Conservation (phyloP, 1,140 invertebrate genomes). For the Aradophagus sp. region DNA sequence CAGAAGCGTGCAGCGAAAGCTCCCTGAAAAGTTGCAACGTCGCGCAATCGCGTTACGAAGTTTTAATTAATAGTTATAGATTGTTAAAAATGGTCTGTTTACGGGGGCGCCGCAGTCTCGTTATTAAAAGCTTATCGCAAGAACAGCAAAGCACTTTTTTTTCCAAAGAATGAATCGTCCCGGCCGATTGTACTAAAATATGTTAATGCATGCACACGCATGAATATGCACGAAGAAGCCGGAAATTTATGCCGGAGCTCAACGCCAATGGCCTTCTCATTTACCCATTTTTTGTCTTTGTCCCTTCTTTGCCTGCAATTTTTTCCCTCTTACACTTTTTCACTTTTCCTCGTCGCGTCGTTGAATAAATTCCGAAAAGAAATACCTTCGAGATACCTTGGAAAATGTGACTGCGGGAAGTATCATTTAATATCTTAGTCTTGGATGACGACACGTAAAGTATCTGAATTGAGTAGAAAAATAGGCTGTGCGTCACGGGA, state of each 20-base stretch:
- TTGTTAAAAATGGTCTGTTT: constrained; percentile 33
- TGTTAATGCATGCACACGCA: constrained; percentile 53
- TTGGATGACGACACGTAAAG: no score
- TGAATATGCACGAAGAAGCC: constrained; percentile 47
- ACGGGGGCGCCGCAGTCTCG: constrained; percentile 15
- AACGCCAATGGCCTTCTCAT: constrained; percentile 37
- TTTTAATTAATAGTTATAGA: constrained; percentile 32
- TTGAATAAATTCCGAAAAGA: no score
- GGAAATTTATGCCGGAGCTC: constrained; percentile 49
- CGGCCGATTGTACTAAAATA: constrained; percentile 52
- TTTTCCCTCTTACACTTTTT: constrained; percentile 2
- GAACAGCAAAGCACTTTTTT: constrained; percentile 42
- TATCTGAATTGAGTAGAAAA: no score
- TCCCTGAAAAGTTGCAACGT: no score
- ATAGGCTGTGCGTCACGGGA: no score
- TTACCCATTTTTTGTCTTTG: no score
- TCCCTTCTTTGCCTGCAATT: neutral
- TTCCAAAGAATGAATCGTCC: constrained; percentile 41
- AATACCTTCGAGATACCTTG: no score
- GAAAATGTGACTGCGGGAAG: no score
- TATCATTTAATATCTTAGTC: no score
- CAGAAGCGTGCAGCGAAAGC: no score
- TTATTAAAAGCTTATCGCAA: constrained; percentile 36
- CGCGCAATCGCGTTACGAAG: constrained; percentile 13
- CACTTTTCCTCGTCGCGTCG: constrained; percentile 6